Base-by-base conservation (phyloP, 2,797 vertebrate genomes). In the Numenius phaeopus region DNA sequence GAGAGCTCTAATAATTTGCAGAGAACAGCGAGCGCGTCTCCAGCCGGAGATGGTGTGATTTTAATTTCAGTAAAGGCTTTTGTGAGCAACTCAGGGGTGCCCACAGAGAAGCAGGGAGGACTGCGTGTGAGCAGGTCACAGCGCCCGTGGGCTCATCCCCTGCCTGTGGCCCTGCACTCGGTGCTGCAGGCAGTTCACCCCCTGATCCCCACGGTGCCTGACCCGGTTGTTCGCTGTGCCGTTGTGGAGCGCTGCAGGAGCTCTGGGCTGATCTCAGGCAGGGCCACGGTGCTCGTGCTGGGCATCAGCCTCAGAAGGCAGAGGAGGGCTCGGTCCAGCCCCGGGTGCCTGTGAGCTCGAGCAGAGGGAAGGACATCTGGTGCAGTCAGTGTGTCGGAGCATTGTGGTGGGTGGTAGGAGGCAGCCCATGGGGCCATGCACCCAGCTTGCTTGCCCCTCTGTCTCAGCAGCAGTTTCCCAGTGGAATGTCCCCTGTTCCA, bases 361-460 rank as follows among this genome's bases (percentile, higher is more conserved):
- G 32, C 40, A 24, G 18, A 24, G 23, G 11, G 19, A 18, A 5
- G 61, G 47, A 5, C 7, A 2, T 23, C 39, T 10, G 42, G 42
- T 14, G 0, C 0, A 1, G 55, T 19, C 14, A 0, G 21, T 4
- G 37, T 0, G 3, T 37, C 0, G 0, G 13, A 13, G 79, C 57
- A 2, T 2, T 1, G 0, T 8, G 66, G 14, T 1, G 5, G 7
- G 8, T 3, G 22, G 18, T 3, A 34, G 42, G 42, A 19, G 24
- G 47, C 61, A 16, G 66, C 65, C 20, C 1, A 1, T 1, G 5
- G 10, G 44, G 66, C n/a, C 7, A 8, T 5, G 0, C 30, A 2
- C 23, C 1, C 1, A 16, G 46, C 34, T n/a, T 22, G 0, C 47
- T 27, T 29, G 24, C 16, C 30, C 7, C 7, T 29, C 40, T 11